Percentiles rank a stretch among this genome's conserved stretches.
Conservation (phyloP, 2,797 vertebrate genomes). For the Ctenopoma kingsleyae region DNA sequence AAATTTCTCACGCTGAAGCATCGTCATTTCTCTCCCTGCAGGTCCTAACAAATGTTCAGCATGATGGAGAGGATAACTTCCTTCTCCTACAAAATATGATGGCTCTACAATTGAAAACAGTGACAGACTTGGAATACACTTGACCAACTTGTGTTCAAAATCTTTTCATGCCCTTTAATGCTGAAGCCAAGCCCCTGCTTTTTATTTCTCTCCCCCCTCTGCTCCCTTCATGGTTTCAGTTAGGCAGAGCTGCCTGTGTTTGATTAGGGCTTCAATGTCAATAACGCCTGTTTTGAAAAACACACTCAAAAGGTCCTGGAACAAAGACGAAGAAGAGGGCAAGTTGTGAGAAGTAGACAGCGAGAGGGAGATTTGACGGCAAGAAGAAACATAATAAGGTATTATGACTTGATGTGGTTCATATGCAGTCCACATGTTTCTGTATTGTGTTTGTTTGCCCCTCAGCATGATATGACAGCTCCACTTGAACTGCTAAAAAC, state of each 20-base stretch:
- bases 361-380: slow-evolving; percentile 46
- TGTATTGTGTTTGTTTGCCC: slow-evolving; percentile 44
- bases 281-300: slow-evolving; percentile 80
- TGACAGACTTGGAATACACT: slow-evolving; percentile 46
- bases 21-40: slow-evolving; percentile 27
- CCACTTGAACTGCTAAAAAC: slow-evolving; percentile 52
- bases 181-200: slow-evolving; percentile 43
- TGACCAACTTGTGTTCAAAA: slow-evolving; percentile 52
- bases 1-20: slow-evolving; percentile 8
- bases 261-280: slow-evolving; percentile 77
- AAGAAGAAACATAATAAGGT: slow-evolving; percentile 65
- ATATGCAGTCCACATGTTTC: slow-evolving; percentile 80
- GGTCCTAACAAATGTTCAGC: slow-evolving; percentile 18
- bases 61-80: slow-evolving; percentile 29
- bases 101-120: slow-evolving; percentile 51
- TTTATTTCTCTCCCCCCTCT: neutral
- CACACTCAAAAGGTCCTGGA: slow-evolving; percentile 62
- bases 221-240: slow-evolving; percentile 61
- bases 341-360: slow-evolving; percentile 42
- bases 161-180: slow-evolving; percentile 53
- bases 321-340: slow-evolving; percentile 56
- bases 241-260: slow-evolving; percentile 70
- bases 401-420: slow-evolving; percentile 61
- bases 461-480: slow-evolving; percentile 56
- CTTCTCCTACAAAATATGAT: slow-evolving; percentile 33